Conservation (phyloP, 2,113 vertebrate genomes). For the Chiloscyllium plagiosum region DNA sequence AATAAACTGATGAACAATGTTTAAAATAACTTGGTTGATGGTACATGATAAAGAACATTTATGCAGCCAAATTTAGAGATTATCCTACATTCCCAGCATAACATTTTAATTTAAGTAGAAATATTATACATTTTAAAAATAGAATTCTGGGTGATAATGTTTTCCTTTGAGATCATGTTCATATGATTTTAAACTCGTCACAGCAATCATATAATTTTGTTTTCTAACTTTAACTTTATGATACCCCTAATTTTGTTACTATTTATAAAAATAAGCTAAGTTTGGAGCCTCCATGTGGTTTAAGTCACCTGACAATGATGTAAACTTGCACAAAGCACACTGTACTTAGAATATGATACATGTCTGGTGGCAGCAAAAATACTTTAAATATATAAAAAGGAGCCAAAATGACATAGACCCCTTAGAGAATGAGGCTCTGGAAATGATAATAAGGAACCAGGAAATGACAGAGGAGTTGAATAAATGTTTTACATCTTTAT, state of each 20-base stretch:
- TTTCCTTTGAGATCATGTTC: background rate
- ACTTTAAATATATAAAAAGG: no score
- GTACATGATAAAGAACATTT: background rate
- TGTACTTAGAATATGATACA: no score
- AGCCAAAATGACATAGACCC: no score
- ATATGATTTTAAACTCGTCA: background rate
- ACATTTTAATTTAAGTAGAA: background rate
- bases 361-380: no score
- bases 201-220: background rate
- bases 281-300: background rate
- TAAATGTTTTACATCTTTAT: no score
- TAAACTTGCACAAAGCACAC: background rate
- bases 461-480: no score
- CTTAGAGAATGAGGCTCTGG: no score
- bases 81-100: background rate
- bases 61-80: background rate
- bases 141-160: background rate
- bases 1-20: background rate
- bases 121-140: background rate
- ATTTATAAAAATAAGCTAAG: background rate
- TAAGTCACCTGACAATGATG: background rate
- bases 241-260: background rate
- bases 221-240: conserved; percentile 24
- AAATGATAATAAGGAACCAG: no score
- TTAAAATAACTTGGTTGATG: background rate